These are phyloP conservation scores for Xiphophorus couchianus DNA, from an alignment of 2,113 vertebrate genomes.

Conservation along the genomic window DNA sequence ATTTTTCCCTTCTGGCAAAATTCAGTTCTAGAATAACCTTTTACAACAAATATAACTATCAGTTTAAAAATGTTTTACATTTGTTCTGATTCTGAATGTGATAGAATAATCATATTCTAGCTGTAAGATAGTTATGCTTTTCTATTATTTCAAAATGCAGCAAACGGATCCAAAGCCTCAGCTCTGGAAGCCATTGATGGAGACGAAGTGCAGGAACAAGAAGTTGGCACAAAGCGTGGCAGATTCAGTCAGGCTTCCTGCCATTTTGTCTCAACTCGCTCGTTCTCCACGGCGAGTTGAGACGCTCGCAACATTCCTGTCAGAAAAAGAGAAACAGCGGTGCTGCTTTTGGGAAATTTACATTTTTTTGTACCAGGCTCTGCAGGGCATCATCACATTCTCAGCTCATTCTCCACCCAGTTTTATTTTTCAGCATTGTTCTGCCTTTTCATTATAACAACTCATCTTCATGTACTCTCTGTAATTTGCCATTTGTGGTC, in stretches of 20 bases:
- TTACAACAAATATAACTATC: neutral
- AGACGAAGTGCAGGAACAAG: slow-evolving; percentile 1
- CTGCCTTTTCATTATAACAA: slow-evolving; percentile 42
- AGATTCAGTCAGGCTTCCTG: slow-evolving; percentile 13
- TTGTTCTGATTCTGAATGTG: neutral
- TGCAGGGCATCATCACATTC: slow-evolving; percentile 26
- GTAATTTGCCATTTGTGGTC: slow-evolving; percentile 39
- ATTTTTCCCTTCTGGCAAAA: slow-evolving; percentile 1
- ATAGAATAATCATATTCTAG: neutral
- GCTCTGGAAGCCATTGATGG: slow-evolving; percentile 5
- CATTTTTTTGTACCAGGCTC: slow-evolving; percentile 10
- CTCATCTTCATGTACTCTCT: slow-evolving; percentile 49
- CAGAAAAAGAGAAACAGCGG: slow-evolving; percentile 29
- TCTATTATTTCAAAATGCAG: slow-evolving; percentile 5
- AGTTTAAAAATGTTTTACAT: neutral
- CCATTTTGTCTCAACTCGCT: slow-evolving; percentile 9
- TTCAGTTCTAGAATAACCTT: neutral
- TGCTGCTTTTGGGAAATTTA: slow-evolving; percentile 20
- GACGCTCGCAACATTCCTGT: slow-evolving; percentile 30
- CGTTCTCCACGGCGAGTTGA: slow-evolving; percentile 26
- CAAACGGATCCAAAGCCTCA: slow-evolving; percentile 12
- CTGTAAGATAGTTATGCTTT: neutral
- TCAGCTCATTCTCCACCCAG: slow-evolving; percentile 21
- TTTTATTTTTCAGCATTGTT: slow-evolving; percentile 31
- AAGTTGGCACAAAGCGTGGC: slow-evolving; percentile 2